Percentiles rank a stretch among this genome's conserved stretches.
These are phyloP conservation scores for Osmerus mordax DNA, from an alignment of 2,113 vertebrate genomes.

Conservation along the genomic window DNA sequence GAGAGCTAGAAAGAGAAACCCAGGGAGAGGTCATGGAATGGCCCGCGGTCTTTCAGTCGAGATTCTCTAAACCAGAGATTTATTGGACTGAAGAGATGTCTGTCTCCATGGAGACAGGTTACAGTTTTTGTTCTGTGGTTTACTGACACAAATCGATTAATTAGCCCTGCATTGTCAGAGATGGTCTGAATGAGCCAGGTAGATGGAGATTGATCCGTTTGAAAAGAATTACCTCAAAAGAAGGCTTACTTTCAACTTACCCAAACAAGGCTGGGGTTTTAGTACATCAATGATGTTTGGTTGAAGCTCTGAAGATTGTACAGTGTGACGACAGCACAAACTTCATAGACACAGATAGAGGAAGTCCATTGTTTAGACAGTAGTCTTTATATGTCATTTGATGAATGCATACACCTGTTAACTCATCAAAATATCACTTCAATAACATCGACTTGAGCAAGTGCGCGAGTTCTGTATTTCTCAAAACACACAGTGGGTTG, in stretches of 20 bases:
- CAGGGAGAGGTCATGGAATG: background rate
- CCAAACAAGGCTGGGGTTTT: too few species aligned
- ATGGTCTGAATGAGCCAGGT: background rate
- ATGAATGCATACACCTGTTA: too few species aligned
- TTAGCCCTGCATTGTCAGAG: constrained; percentile 1
- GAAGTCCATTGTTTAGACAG: too few species aligned
- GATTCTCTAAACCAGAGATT: background rate
- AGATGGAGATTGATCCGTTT: background rate
- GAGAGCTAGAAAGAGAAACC: background rate
- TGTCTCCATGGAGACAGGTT: constrained; percentile 29
- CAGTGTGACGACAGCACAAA: too few species aligned
- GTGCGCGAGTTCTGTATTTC: background rate
- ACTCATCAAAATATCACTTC: too few species aligned
- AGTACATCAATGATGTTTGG: too few species aligned
- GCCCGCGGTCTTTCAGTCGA: background rate
- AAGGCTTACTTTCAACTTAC: too few species aligned
- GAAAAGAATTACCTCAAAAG: background rate
- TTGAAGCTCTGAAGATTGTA: too few species aligned
- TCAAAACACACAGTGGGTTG: background rate
- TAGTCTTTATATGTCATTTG: too few species aligned
- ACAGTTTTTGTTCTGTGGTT: background rate
- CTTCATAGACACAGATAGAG: too few species aligned
- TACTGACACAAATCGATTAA: constrained; percentile 4
- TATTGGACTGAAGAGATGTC: background rate
- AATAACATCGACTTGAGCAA: background rate